A percentile compares a stretch with the other conserved stretches of the same genome.
Evolutionary conservation across 1,140 invertebrate species (phyloP).

Genomic region (Aphelinus certus): DNA sequence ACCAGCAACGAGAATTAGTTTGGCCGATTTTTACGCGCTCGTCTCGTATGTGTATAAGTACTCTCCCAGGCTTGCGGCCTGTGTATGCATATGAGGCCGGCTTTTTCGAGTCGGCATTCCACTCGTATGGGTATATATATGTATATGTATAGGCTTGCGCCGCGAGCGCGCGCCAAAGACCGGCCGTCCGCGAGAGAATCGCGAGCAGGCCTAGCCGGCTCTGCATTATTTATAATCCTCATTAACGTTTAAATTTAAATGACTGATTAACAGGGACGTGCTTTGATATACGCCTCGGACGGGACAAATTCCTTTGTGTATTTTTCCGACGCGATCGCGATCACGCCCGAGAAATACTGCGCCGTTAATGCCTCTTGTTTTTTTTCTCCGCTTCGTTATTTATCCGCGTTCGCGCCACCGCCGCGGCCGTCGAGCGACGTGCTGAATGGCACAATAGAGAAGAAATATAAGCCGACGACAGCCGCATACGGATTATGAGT

Average conservation of each 20-base stretch:
- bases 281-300: constrained; percentile 13
- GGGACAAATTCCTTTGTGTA: constrained; percentile 13
- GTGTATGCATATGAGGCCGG: too few species aligned
- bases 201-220: too few species aligned
- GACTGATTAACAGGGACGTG: constrained; percentile 30
- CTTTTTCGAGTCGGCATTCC: constrained; percentile 32
- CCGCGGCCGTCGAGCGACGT: not conserved
- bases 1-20: constrained; percentile 36
- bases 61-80: too few species aligned
- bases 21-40: constrained; percentile 24
- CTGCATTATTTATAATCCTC: constrained; percentile 38
- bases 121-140: not conserved
- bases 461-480: constrained; percentile 9
- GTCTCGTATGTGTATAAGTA: too few species aligned
- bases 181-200: too few species aligned
- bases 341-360: not conserved
- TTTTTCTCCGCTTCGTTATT: not conserved
- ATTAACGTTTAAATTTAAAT: constrained; percentile 31
- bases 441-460: not conserved
- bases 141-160: not conserved
- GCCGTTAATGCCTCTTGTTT: not conserved
- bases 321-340: not conserved
- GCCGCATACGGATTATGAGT: not conserved
- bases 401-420: not conserved
- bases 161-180: too few species aligned